Conservation (phyloP, 2,888 invertebrate species). For the Ormyrus labotus region DNA sequence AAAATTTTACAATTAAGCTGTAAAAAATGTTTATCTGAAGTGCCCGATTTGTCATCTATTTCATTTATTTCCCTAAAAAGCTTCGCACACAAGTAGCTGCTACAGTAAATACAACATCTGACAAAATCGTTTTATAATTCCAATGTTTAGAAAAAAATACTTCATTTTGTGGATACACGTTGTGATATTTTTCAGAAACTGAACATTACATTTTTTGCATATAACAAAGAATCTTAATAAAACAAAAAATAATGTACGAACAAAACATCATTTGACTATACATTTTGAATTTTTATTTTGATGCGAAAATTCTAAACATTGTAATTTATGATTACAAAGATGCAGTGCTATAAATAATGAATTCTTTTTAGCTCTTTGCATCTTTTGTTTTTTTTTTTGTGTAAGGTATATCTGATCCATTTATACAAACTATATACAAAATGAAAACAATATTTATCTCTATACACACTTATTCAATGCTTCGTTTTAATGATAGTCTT, state of each 20-base stretch:
- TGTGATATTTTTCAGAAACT: slow-evolving; percentile 35
- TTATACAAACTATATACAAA: slow-evolving; percentile 64
- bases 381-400: slow-evolving; percentile 11
- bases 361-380: background rate
- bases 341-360: slow-evolving; percentile 15
- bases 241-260: background rate
- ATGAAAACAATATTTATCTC: slow-evolving; percentile 58
- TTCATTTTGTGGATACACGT: slow-evolving; percentile 10
- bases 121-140: background rate
- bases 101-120: background rate
- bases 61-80: slow-evolving; percentile 27
- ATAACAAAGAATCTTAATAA: background rate
- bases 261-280: slow-evolving; percentile 15
- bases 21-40: slow-evolving; percentile 39
- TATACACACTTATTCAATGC: slow-evolving; percentile 48
- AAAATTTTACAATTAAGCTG: slow-evolving; percentile 49
- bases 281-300: slow-evolving; percentile 37
- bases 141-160: no score
- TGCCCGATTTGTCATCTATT: slow-evolving; percentile 12
- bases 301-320: slow-evolving; percentile 28
- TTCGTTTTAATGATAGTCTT: slow-evolving; percentile 32
- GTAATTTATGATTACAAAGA: slow-evolving; percentile 34
- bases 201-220: slow-evolving; percentile 19
- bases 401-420: slow-evolving; percentile 42
- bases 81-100: slow-evolving; percentile 17